Conservation (phyloP, 2,113 vertebrate genomes). For the Esox niger region DNA sequence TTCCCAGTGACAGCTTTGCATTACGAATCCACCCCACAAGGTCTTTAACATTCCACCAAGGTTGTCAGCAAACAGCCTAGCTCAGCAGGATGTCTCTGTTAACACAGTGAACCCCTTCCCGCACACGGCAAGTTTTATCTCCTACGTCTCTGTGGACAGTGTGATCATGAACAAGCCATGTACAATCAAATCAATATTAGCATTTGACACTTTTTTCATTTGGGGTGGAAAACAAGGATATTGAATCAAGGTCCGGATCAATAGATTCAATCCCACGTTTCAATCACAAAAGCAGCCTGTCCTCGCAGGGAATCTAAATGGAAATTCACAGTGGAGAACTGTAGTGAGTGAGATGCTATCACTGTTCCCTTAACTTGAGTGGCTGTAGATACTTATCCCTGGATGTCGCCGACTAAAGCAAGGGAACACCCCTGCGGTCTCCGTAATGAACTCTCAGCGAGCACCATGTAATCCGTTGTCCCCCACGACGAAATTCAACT, state of each 20-base stretch:
- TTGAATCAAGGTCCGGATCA: slow-evolving; percentile 76
- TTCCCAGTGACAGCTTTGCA: slow-evolving; percentile 44
- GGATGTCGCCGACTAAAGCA: not conserved
- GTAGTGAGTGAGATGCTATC: slow-evolving; percentile 36
- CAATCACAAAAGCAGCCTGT: slow-evolving; percentile 59
- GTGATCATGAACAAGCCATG: slow-evolving; percentile 41
- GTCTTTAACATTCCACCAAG: slow-evolving; percentile 54
- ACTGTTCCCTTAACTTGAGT: too few species aligned
- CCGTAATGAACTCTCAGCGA: slow-evolving; percentile 61
- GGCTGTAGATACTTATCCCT: not conserved
- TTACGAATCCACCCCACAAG: slow-evolving; percentile 27
- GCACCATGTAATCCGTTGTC: slow-evolving; percentile 59
- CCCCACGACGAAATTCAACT: too few species aligned
- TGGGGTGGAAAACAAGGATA: slow-evolving; percentile 74
- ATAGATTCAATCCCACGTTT: slow-evolving; percentile 78
- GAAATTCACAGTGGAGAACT: slow-evolving; percentile 54
- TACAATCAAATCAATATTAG: slow-evolving; percentile 77
- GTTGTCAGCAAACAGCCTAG: slow-evolving; percentile 31
- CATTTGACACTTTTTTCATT: slow-evolving; percentile 79
- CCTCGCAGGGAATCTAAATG: slow-evolving; percentile 61
- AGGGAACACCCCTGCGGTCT: not conserved
- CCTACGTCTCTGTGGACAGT: not conserved
- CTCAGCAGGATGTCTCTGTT: slow-evolving; percentile 46
- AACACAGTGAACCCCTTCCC: slow-evolving; percentile 4
- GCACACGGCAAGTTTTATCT: not conserved